Conservation (phyloP, 2,888 invertebrate species). For the Cylindroiulus punctatus region DNA sequence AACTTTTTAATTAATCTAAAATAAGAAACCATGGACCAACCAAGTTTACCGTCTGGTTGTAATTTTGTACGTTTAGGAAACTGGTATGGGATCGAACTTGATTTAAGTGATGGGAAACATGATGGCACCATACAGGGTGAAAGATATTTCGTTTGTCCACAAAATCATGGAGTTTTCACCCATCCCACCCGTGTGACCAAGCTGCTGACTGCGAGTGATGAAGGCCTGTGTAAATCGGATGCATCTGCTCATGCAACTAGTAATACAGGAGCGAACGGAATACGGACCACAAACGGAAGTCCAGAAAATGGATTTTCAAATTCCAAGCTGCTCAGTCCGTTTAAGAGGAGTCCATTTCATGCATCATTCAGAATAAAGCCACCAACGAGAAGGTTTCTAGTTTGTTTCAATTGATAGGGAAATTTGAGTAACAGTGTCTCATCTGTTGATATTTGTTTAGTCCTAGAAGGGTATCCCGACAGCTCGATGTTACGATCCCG, state of each 20-base stretch:
- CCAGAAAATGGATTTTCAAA: background rate
- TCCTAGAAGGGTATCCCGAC: conserved; percentile 37
- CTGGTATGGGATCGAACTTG: conserved; percentile 69
- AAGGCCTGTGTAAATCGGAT: conserved; percentile 54
- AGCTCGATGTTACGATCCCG: background rate
- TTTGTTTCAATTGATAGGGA: background rate
- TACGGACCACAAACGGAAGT: background rate
- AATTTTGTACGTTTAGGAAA: conserved; percentile 62
- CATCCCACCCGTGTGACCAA: conserved; percentile 66
- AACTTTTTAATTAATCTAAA: background rate
- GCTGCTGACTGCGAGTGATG: conserved; percentile 59
- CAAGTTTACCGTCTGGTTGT: no score
- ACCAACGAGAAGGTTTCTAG: conserved; percentile 51
- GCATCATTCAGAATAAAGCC: conserved; percentile 51
- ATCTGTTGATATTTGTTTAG: background rate
- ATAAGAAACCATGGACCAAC: no score
- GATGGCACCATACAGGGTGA: conserved; percentile 68
- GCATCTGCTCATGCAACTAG: conserved; percentile 52
- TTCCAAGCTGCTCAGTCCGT: conserved; percentile 4
- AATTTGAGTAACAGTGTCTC: background rate
- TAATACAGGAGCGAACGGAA: background rate
- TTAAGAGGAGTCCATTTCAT: conserved; percentile 51
- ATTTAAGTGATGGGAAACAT: conserved; percentile 67
- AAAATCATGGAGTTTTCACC: conserved; percentile 68
- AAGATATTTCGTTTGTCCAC: conserved; percentile 67